Evolutionary conservation across 2,888 invertebrate species (phyloP).

Genomic region (Sialis lutaria): DNA sequence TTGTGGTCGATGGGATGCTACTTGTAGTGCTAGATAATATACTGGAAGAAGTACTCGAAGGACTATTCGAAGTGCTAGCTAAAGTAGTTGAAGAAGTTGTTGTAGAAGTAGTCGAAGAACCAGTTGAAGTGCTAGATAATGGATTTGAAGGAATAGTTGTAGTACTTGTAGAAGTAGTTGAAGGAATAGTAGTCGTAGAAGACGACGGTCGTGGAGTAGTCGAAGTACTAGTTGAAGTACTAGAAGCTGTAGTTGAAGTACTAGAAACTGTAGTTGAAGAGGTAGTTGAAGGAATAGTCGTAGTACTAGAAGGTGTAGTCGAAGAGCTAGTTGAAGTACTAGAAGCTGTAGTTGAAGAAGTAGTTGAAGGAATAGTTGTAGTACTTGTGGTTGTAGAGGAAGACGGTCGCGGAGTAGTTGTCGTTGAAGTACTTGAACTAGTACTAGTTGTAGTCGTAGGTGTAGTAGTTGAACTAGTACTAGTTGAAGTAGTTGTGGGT

Average conservation of each 20-base stretch:
- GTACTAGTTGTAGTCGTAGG: neutral
- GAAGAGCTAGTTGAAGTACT: constrained; percentile 32
- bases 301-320: constrained; percentile 1
- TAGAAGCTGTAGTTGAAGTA: neutral
- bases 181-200: neutral
- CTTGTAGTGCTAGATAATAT: too few relatives aligned
- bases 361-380: constrained; percentile 7
- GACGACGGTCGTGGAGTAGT: neutral
- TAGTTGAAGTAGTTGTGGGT: neutral
- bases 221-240: neutral
- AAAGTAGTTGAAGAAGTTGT: too few relatives aligned
- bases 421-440: neutral
- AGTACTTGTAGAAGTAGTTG: neutral
- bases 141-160: neutral
- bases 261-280: neutral
- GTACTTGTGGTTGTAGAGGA: constrained; percentile 6
- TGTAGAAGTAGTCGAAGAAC: too few relatives aligned
- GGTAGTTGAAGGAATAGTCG: neutral
- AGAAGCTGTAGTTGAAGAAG: constrained; percentile 2
- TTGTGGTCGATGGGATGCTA: too few relatives aligned
- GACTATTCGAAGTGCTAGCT: too few relatives aligned
- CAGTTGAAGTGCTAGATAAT: neutral
- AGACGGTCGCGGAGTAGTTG: constrained; percentile 4
- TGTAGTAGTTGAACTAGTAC: neutral
- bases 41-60: too few relatives aligned